These are phyloP conservation scores for Gymnorhina tibicen DNA, from an alignment of 2,113 vertebrate genomes.

Conservation along the genomic window DNA sequence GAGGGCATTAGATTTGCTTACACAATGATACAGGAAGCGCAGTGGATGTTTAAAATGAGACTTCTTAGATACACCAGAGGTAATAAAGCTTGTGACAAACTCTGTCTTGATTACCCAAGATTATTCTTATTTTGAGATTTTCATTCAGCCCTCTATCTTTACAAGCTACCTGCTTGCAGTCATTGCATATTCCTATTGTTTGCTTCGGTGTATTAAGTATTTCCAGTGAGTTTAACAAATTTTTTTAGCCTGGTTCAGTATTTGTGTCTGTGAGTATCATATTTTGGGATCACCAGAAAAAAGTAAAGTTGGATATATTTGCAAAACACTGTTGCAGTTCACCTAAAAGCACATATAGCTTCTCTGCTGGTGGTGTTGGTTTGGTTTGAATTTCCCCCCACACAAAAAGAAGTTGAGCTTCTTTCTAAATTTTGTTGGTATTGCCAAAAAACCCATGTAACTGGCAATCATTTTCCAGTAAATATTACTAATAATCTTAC, in stretches of 20 bases:
- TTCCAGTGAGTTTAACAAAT: not conserved
- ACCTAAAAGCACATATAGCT: not conserved
- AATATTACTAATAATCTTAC: not conserved
- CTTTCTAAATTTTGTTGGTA: not conserved
- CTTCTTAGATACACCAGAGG: not conserved
- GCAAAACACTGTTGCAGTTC: not conserved
- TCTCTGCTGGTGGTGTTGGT: not conserved
- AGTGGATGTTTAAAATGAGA: not conserved
- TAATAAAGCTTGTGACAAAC: not conserved
- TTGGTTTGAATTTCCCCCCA: no score
- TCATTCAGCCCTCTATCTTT: not conserved
- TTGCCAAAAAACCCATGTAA: not conserved
- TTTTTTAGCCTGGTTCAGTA: not conserved
- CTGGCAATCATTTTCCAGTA: not conserved
- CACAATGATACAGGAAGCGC: not conserved
- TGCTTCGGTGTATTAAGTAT: not conserved
- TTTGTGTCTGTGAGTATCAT: not conserved
- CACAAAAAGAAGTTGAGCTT: not conserved
- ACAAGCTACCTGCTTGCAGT: not conserved
- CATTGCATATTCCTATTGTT: not conserved
- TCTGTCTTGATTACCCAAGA: not conserved
- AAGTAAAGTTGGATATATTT: not conserved
- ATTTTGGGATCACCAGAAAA: not conserved
- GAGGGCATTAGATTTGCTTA: not conserved
- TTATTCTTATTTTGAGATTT: not conserved